Percentiles rank a stretch among this genome's conserved stretches.
phyloP scores from a whole-genome alignment of 2,888 invertebrate species.

The Pherbina coryleti region DNA sequence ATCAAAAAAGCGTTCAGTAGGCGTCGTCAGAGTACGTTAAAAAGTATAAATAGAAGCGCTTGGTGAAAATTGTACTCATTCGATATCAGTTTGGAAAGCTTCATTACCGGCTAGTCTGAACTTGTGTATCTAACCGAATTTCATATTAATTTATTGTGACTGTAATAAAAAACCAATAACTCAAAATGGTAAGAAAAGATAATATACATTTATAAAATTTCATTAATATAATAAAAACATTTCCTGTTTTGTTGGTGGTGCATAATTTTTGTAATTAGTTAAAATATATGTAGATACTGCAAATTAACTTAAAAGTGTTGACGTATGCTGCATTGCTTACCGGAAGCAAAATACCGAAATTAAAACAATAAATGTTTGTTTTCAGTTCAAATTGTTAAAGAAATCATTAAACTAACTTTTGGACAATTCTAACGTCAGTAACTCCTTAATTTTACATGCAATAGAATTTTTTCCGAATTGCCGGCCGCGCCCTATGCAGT shows the following conservation, averaged over 20 bases:
- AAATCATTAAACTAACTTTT: not conserved
- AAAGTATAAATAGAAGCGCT: slow-evolving; percentile 73
- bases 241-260: not conserved
- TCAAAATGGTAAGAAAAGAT: slow-evolving; percentile 65
- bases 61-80: slow-evolving; percentile 69
- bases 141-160: slow-evolving; percentile 57
- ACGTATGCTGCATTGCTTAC: not conserved
- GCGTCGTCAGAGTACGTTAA: slow-evolving; percentile 48
- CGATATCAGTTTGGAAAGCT: slow-evolving; percentile 78
- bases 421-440: not conserved
- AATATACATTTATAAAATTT: not conserved
- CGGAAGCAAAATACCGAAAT: not conserved
- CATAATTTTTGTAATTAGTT: not conserved
- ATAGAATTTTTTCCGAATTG: not conserved
- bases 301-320: not conserved
- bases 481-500: slow-evolving; percentile 28
- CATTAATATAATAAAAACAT: not conserved
- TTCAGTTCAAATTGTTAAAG: not conserved
- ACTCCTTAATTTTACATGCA: not conserved
- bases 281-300: not conserved
- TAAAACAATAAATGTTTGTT: not conserved
- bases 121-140: slow-evolving; percentile 58
- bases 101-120: slow-evolving; percentile 77
- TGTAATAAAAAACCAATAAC: slow-evolving; percentile 53
- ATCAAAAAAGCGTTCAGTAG: slow-evolving; percentile 44